A percentile compares a stretch with the other conserved stretches of the same genome.
These are phyloP conservation scores for Lycophotia porphyrea DNA, from an alignment of 2,888 invertebrate species.

Conservation along the genomic window DNA sequence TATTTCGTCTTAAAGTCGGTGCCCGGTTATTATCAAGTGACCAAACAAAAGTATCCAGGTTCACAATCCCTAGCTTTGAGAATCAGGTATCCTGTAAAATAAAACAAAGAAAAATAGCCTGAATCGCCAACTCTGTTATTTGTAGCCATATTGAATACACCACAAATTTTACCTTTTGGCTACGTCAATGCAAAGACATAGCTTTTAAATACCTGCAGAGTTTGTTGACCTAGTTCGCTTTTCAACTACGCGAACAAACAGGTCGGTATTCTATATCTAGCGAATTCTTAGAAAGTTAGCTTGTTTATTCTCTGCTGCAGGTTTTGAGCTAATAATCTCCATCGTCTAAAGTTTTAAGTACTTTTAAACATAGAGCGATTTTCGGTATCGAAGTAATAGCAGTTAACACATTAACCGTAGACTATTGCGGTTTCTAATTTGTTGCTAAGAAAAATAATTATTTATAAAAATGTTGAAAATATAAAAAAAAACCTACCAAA, in stretches of 20 bases:
- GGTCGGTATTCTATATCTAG: constrained; percentile 49
- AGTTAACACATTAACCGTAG: neutral
- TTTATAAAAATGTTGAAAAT: neutral
- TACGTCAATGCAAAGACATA: constrained; percentile 54
- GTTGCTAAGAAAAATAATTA: neutral
- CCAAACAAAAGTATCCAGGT: neutral
- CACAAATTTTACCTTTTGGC: constrained; percentile 42
- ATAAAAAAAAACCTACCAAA: neutral
- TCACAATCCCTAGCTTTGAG: neutral
- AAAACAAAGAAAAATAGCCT: constrained; percentile 7
- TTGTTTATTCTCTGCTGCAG: constrained; percentile 33
- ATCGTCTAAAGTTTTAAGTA: constrained; percentile 15
- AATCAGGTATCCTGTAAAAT: constrained; percentile 1
- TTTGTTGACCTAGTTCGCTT: constrained; percentile 59
- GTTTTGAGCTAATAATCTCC: constrained; percentile 41
- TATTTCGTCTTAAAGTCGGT: neutral
- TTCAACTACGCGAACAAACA: constrained; percentile 61
- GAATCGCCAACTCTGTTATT: constrained; percentile 30
- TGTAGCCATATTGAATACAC: constrained; percentile 30
- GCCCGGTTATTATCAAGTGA: no score
- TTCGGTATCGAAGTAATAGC: neutral
- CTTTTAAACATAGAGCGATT: neutral
- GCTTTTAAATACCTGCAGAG: constrained; percentile 64
- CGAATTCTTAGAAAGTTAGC: constrained; percentile 34
- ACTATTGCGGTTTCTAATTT: neutral